phyloP scores from a whole-genome alignment of 2,888 invertebrate genomes.

The Platynereis dumerilii region DNA sequence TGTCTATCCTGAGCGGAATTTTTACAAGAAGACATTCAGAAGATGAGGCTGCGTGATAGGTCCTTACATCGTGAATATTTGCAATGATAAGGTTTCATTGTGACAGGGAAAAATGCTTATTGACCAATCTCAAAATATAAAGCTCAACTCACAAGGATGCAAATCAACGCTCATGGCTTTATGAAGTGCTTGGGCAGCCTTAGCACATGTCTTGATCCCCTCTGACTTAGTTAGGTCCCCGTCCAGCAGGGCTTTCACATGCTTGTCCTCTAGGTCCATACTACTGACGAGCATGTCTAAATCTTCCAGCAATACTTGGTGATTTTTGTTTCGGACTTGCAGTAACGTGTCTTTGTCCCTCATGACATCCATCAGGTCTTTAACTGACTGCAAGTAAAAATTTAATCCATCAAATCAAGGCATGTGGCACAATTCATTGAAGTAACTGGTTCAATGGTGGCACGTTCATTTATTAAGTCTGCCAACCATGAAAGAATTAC shows the following conservation, averaged over 20 bases:
- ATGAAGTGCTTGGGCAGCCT: slow-evolving; percentile 77
- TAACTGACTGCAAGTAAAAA: slow-evolving; percentile 73
- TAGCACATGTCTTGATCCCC: slow-evolving; percentile 65
- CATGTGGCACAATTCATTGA: no score
- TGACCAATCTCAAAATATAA: no score
- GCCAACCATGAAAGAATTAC: no score
- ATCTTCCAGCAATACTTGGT: slow-evolving; percentile 79
- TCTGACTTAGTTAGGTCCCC: slow-evolving; percentile 74
- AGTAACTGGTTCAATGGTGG: no score
- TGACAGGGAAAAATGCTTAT: no score
- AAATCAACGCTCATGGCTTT: slow-evolving; percentile 72
- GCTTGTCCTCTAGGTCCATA: slow-evolving; percentile 74
- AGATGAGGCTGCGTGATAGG: no score
- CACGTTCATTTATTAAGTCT: no score
- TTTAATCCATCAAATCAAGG: background rate
- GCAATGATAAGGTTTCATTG: no score
- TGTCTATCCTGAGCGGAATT: no score
- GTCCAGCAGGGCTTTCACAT: slow-evolving; percentile 74
- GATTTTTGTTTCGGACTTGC: slow-evolving; percentile 84
- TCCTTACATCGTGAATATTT: no score
- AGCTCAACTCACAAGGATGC: slow-evolving; percentile 52
- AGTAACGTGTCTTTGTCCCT: slow-evolving; percentile 88
- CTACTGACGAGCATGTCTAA: slow-evolving; percentile 78
- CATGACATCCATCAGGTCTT: slow-evolving; percentile 88
- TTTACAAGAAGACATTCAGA: no score